Evolutionary conservation across 2,888 invertebrate species (phyloP), one percentile per base, ranked within the genome.

Genomic region (Cephus runcator): DNA sequence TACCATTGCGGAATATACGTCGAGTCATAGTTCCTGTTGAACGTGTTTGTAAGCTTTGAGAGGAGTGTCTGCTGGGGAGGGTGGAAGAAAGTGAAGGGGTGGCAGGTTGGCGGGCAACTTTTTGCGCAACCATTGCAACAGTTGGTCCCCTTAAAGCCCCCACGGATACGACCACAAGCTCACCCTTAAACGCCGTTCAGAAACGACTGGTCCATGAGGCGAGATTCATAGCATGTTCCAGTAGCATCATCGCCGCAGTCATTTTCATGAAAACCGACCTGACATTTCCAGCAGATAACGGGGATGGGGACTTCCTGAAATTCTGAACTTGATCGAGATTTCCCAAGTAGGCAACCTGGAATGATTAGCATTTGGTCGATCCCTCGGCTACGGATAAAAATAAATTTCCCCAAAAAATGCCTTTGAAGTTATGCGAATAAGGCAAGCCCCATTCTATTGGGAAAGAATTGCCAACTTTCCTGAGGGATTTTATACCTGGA

Each of bases 71-170:
- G 12, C 33, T 56, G 35, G 35, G 69, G 23, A 9, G 56, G 56
- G 9, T 56, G 56, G 6, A 56, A 56, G 56, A 56, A 23, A 74
- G 75, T 75, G 36, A 69, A 69, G 79, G 82, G 83, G 78, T 83
- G 81, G 85, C 84, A 82, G 81, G 83, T 85, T 81, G 75, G 81
- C 79, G 75, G 83, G 82, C 82, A 85, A 87, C 86, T 88, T 89
- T 89, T 89, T 88, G 86, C 82, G 79, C 82, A 82, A 82, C 83
- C 81, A 80, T 89, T 83, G 90, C 89, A 90, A 90, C 90, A 90
- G 90, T 90, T 90, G 89, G 90, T 87, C 85, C 84, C 87, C 90
- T 88, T 86, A 87, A 88, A 87, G 86, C 84, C 83, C 83, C 78
- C 76, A 81, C 79, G 76, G 76, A 76, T 77, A 82, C 82, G 69